Evolutionary conservation across 1,140 invertebrate genomes (phyloP), one percentile per base, ranked within the genome.

Genomic region (Antheraea mylitta): DNA sequence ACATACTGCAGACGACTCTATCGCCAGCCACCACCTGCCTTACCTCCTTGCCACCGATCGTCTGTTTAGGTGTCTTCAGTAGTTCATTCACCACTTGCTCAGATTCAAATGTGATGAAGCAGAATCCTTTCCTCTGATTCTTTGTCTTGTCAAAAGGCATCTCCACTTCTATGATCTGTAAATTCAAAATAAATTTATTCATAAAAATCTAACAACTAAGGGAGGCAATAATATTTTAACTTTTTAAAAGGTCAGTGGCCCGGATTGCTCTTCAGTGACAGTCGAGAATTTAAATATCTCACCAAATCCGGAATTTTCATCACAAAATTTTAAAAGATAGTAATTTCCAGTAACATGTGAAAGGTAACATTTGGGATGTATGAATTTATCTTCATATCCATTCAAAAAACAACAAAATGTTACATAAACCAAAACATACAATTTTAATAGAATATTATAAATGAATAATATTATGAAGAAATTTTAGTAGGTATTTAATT

Each of bases 131-230:
- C 75, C 98, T 95, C 88, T 99, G 97, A 84, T 98, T 98, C 93
- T 99, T 99, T 89, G 96, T 96, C 89, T 99, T 99, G 84, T 99
- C 98, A 85, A 98, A 98, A 66, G 98, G 98, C 95, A 98, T 97
- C 92, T 99, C 98, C 66, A 99, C 95, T 79, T 99, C 97, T 65
- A 97, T 95, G 74, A 99, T 97, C 97, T 98, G 81, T 19, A 92
- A 90, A 79, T 75, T 16, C 13, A 53, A 53, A 13, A 16, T 74
- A 71, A 82, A 64, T 67, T 16, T 59, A 3, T 67, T 72, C 58
- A 69, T 18, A 22, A 30, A 22, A 30, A 30, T 30, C 22, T 66
- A 36, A 64, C 37, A 19, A 11, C 18, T 19, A 45, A 13, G 37
- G 19, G 30, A 59, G 19, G 30, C 48, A 42, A 19, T 38, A 37